A percentile compares a stretch with the other conserved stretches of the same genome.
Conservation (phyloP, 2,888 invertebrate genomes). For the Xestia ashworthii region DNA sequence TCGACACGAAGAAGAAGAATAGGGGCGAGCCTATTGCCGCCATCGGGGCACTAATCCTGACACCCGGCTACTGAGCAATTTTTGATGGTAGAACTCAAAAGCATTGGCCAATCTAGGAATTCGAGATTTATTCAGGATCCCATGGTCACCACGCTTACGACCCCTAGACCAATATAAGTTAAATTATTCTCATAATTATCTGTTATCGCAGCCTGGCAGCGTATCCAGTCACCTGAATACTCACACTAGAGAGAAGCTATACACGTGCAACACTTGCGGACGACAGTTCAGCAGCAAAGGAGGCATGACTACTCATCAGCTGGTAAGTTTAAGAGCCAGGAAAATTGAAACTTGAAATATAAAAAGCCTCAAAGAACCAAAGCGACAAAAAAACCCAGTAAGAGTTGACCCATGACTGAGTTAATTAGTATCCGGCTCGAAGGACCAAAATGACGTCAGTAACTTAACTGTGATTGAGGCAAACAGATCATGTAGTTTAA, state of each 20-base stretch:
- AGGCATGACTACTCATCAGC: slow-evolving; percentile 72
- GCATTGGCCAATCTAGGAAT: too few relatives aligned
- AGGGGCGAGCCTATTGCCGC: neutral
- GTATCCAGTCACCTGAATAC: slow-evolving; percentile 77
- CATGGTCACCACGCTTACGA: too few relatives aligned
- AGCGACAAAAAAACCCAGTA: too few relatives aligned
- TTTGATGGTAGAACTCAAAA: too few relatives aligned
- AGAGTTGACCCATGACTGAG: neutral
- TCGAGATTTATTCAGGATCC: neutral
- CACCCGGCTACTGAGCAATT: neutral
- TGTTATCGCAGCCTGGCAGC: slow-evolving; percentile 73
- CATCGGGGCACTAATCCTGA: neutral
- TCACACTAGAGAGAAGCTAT: slow-evolving; percentile 73
- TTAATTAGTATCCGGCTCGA: neutral
- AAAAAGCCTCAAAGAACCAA: too few relatives aligned
- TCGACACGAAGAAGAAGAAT: neutral
- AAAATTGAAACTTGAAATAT: too few relatives aligned
- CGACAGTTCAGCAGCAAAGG: slow-evolving; percentile 74
- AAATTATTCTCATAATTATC: too few relatives aligned
- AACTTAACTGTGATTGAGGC: too few relatives aligned
- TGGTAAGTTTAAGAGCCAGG: slow-evolving; percentile 64
- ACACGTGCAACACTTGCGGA: slow-evolving; percentile 74
- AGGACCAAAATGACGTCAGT: neutral
- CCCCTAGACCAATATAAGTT: neutral
- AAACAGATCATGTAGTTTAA: too few relatives aligned